A percentile compares a stretch with the other conserved stretches of the same genome.
These are phyloP conservation scores for Epiblema foenella DNA, from an alignment of 2,888 invertebrate species.

Conservation along the genomic window DNA sequence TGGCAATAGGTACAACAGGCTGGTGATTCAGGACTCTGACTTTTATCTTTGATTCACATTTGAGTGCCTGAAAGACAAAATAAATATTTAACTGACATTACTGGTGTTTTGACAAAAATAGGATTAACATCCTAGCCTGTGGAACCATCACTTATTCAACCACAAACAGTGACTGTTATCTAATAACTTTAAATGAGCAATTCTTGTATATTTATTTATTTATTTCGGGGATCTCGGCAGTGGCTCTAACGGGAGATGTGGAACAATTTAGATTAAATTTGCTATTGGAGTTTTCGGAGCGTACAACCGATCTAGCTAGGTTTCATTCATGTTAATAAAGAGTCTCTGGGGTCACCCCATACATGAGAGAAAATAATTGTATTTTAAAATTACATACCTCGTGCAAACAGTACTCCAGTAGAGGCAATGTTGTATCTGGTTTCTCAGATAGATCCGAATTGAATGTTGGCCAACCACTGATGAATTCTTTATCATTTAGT, in stretches of 20 bases:
- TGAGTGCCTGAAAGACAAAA: conserved; percentile 67
- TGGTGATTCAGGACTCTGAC: conserved; percentile 83
- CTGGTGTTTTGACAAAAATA: neutral
- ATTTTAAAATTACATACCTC: conserved; percentile 76
- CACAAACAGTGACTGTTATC: no score
- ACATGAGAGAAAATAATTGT: neutral
- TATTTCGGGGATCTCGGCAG: no score
- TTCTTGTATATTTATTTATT: no score
- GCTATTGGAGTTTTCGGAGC: no score
- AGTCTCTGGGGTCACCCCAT: no score
- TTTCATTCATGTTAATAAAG: no score
- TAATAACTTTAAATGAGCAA: no score
- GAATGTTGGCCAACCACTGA: conserved; percentile 86
- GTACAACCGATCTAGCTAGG: no score
- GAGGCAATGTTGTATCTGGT: conserved; percentile 88
- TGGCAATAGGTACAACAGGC: conserved; percentile 87
- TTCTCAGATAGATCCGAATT: conserved; percentile 87
- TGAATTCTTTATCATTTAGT: conserved; percentile 83
- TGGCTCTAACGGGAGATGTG: no score
- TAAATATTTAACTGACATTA: neutral
- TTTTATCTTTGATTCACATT: conserved; percentile 75
- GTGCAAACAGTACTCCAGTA: conserved; percentile 92
- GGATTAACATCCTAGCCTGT: neutral
- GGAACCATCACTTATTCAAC: no score
- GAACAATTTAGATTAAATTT: no score